These are phyloP conservation scores for Sepioteuthis lessoniana DNA, from an alignment of 2,888 invertebrate genomes.

Conservation along the genomic window DNA sequence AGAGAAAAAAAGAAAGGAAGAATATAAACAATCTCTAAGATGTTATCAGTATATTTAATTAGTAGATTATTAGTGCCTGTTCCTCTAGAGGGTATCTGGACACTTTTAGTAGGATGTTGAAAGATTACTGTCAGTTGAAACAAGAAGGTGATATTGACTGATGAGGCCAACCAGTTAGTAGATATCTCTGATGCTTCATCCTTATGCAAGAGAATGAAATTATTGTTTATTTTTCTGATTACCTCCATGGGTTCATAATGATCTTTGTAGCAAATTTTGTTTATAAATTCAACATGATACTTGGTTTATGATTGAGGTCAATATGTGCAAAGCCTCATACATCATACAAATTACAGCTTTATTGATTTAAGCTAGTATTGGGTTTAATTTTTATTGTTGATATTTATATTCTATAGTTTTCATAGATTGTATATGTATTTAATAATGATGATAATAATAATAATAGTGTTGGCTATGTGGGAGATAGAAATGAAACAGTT, in stretches of 20 bases:
- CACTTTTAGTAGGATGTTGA: neutral
- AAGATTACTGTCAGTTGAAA: neutral
- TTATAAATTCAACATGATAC: neutral
- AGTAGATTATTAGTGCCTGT: no score
- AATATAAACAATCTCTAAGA: no score
- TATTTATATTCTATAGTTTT: no score
- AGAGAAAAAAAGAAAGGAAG: no score
- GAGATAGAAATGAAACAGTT: no score
- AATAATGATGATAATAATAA: no score
- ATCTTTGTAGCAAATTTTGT: neutral
- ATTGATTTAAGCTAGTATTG: neutral
- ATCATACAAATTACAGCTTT: neutral
- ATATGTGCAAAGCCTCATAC: neutral
- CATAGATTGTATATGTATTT: no score
- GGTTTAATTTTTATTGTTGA: no score
- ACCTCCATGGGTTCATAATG: neutral
- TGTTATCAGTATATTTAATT: no score
- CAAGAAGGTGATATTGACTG: neutral
- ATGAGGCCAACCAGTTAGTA: neutral
- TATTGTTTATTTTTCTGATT: slow-evolving; percentile 33
- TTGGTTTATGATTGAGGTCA: neutral
- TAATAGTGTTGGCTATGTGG: no score
- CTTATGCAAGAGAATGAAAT: neutral
- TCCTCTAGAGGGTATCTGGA: no score
- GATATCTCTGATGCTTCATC: neutral